Evolutionary conservation across 2,888 invertebrate genomes (phyloP), one percentile per base, ranked within the genome.

Genomic region (Sycophila texana): DNA sequence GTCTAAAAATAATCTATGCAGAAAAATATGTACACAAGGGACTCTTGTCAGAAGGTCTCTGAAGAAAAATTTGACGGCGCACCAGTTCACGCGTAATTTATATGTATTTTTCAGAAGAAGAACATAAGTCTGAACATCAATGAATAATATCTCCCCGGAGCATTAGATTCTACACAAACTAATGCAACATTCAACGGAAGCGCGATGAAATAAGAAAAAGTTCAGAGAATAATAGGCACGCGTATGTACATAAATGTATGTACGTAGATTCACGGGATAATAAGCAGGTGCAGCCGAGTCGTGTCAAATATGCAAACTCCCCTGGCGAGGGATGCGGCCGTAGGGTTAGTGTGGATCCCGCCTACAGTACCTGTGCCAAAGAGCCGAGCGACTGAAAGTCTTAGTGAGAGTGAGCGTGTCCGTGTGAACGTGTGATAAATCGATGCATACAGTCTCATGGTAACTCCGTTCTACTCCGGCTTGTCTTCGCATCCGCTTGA

Each of bases 301-400:
- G 66, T 22, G 51, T 66, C 51, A 66, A 66, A 66, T 51, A 66
- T 66, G 66, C 26, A 49, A 51, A 66, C 39, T 16, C 22, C 14
- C 49, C 20, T 30, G 66, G 30, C 39, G 30, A n/a, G 39, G 22
- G 66, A 51, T 51, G 14, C 22, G 39, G 12, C 39, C 39, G 39
- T 66, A 22, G 66, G 66, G n/a, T 66, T 51, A 51, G 51, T 20
- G 65, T n/a, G 65, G 20, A 66, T 22, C 51, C 13, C 66, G 16
- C 22, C 51, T 16, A 18, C 49, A 49, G 51, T 66, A 22, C 66
- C 22, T 39, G 49, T 30, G 16, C 30, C 61, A 49, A 51, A 14
- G 66, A 51, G 66, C 66, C 22, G 51, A 51, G 65, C 65, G 20
- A 65, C 65, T 47, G 39, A 47, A 49, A 51, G 53, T 16, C 22